A percentile compares a stretch with the other conserved stretches of the same genome.
These are phyloP conservation scores for Drosophila neutralis DNA, from an alignment of 2,888 invertebrate genomes.

Conservation along the genomic window DNA sequence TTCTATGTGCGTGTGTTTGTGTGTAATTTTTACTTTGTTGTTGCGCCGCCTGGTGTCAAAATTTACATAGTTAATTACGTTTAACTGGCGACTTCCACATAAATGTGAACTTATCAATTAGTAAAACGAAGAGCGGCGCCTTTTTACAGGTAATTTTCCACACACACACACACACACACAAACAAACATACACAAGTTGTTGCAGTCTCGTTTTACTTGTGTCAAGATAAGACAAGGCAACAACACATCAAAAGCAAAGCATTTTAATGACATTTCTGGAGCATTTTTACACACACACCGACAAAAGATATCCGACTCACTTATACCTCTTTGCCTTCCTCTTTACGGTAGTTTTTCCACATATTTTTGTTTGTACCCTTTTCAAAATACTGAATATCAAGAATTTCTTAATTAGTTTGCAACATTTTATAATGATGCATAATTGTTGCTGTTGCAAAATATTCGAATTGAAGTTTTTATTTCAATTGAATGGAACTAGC, in stretches of 20 bases:
- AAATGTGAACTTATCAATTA: constrained; percentile 66
- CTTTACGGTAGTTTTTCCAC: constrained; percentile 66
- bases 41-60: constrained; percentile 48
- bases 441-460: neutral
- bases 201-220: constrained; percentile 65
- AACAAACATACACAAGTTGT: constrained; percentile 5
- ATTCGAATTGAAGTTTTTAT: neutral
- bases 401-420: constrained; percentile 24
- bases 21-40: constrained; percentile 22
- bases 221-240: constrained; percentile 58
- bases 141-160: constrained; percentile 72
- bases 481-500: neutral
- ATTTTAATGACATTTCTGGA: constrained; percentile 73
- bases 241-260: constrained; percentile 55
- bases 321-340: constrained; percentile 6
- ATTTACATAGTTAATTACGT: constrained; percentile 70
- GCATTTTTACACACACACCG: constrained; percentile 51
- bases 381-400: constrained; percentile 7
- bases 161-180: constrained; percentile 4
- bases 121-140: constrained; percentile 53
- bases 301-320: constrained; percentile 29
- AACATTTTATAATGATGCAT: constrained; percentile 7
- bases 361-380: constrained; percentile 53
- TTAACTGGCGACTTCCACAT: constrained; percentile 31
- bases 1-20: constrained; percentile 15